phyloP scores from a whole-genome alignment of 2,797 vertebrate genomes.

The Cryptoprocta ferox region DNA sequence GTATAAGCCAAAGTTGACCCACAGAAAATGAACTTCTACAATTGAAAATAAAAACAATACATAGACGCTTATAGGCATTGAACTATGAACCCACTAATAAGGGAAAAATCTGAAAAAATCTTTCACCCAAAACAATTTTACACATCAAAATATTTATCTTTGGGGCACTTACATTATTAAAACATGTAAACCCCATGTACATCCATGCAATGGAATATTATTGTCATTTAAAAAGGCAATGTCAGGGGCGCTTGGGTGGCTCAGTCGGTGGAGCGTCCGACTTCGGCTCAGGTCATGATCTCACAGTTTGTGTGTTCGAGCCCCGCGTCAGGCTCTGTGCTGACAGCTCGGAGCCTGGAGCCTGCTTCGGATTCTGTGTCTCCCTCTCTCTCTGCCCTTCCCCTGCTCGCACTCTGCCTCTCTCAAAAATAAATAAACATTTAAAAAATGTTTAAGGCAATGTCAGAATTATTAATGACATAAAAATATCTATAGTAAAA shows the following conservation, averaged over 20 bases:
- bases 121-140: not conserved
- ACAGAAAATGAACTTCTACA: not conserved
- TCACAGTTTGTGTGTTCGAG: no score
- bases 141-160: not conserved
- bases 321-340: no score
- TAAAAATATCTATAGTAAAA: not conserved
- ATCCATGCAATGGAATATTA: not conserved
- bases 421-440: no score
- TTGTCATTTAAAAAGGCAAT: not conserved
- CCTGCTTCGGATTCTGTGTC: no score
- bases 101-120: not conserved
- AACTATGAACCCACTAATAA: not conserved
- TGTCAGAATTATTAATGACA: not conserved
- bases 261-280: fast-evolving
- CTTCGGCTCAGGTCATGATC: no score
- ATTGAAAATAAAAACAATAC: not conserved
- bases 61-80: not conserved
- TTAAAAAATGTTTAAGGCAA: not conserved
- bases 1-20: not conserved
- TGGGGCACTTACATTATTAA: not conserved
- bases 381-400: no score
- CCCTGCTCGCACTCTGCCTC: no score
- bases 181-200: not conserved
- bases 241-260: not conserved
- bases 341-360: no score